Base-by-base conservation (phyloP, 2,888 invertebrate genomes). In the Meta bourneti region DNA sequence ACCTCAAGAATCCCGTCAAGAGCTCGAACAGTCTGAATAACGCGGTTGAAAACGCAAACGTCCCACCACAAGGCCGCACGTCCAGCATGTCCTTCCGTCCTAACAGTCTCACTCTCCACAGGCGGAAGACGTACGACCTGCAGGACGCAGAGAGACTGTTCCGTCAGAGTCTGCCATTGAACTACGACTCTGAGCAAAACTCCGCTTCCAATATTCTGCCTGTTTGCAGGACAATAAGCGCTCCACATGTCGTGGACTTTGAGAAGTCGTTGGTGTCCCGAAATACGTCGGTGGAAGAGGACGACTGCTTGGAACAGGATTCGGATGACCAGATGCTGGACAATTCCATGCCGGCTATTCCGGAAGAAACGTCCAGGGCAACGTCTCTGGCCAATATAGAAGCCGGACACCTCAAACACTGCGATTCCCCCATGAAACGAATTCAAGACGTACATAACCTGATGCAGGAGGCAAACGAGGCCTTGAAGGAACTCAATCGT, bases 261-360 rank as follows among this genome's bases (percentile, higher is more conserved):
- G 52, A 70, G 0, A 72, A 52, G 54, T 72, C 16, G 6, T 20
- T 71, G 4, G 11, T 16, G 49, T n/a, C 54, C 7, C 11, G 34
- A 0, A 34, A 20, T 13, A n/a, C 20, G 11, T 52, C n/a, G 0
- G 7, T 19, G 19, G 51, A 49, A 0, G 34, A 72, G 9, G 89
- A 78, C 13, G 52, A 77, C 48, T 70, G 34, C n/a, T 6, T 72
- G 8, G 72, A 80, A 4, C 70, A n/a, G 16, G 90, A 85, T 20
- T 48, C 13, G 7, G 48, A 34, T 0, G 48, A 74, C n/a, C 20
- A 7, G 13, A 20, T 52, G 13, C 7, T 82, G 20, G 90, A 90
- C 0, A 61, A 7, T 52, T 16, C 51, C 11, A 92, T 92, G 89
- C 92, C 92, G 0, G n/a, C 86, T 7, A 92, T 92, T 72, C 89